Evolutionary conservation across 2,113 vertebrate genomes (phyloP).

Genomic region (Anolis sagrei): DNA sequence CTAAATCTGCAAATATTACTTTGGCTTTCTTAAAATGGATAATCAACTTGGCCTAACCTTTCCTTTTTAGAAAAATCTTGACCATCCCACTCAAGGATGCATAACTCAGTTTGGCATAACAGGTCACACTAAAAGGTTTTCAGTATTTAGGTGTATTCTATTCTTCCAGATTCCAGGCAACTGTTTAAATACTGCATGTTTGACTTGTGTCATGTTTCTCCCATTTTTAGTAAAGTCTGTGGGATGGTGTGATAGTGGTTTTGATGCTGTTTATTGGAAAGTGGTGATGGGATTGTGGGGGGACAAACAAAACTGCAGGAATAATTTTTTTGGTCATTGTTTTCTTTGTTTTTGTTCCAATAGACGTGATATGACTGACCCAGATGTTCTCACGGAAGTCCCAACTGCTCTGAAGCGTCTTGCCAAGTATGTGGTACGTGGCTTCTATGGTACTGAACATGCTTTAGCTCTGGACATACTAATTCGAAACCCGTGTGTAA

Average conservation of each 20-base stretch:
- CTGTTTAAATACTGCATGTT: not conserved
- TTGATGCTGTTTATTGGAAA: not conserved
- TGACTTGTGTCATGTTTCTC: not conserved
- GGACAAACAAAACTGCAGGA: not conserved
- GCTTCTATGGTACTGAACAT: conserved; percentile 96
- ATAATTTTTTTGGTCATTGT: not conserved
- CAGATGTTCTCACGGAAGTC: conserved; percentile 92
- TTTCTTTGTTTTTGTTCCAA: conserved; percentile 51
- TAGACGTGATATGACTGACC: conserved; percentile 87
- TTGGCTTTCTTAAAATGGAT: not conserved
- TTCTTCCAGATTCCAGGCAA: not conserved
- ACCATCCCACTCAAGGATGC: not conserved
- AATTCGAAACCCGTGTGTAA: conserved; percentile 95
- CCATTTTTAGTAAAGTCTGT: not conserved
- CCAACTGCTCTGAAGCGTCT: conserved; percentile 93
- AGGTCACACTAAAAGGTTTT: not conserved
- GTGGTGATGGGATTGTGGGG: not conserved
- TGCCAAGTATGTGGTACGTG: conserved; percentile 96
- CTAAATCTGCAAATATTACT: too few species aligned
- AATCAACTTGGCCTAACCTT: not conserved
- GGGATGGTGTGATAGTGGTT: not conserved
- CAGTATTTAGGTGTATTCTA: not conserved
- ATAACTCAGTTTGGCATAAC: not conserved
- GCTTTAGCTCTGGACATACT: conserved; percentile 95
- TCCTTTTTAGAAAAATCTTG: not conserved